Evolutionary conservation across 2,797 vertebrate species (phyloP), one percentile per base, ranked within the genome.

Genomic region (Mastacembelus armatus): DNA sequence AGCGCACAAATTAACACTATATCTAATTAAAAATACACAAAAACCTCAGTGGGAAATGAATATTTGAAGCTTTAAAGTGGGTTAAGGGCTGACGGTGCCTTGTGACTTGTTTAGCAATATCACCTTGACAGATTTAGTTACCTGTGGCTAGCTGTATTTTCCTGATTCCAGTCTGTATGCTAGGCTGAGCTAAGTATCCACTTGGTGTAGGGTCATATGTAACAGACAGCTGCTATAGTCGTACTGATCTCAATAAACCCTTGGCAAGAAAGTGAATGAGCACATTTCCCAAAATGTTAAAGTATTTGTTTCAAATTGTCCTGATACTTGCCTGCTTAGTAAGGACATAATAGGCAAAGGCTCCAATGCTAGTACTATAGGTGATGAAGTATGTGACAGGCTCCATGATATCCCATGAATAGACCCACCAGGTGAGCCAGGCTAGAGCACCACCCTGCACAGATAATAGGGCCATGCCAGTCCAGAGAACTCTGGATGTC

Each of bases 391-490:
- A 99, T 0, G 97, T 99, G 60, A 99, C 96, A 0, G 97, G 97
- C 67, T 99, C 97, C 94, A 98, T 98, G 83, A 99, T 95, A 33
- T 99, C 97, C 97, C 97, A 99, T 0, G 97, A 98, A 62, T 97
- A 99, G 36, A 97, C 97, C 97, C 97, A 98, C 97, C 97, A 99
- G 0, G 97, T 99, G 58, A 99, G 94, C 97, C 97, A 98, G 0
- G 95, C 95, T 91, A 99, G 29, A 0, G 95, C 96, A 5, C 97
- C 97, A 0, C 96, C 96, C 80, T 99, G 97, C 5, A 94, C 81
- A 0, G 97, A 98, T 74, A 99, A 81, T 80, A 97, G 62, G 0
- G 96, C 97, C 85, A 99, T 66, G 27, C 97, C 97, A 0, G 76
- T 72, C 96, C 96, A 99, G 0, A 96, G 26, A 1, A 93, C 88